Percentiles rank a stretch among this genome's conserved stretches.
Conservation (phyloP, 2,113 vertebrate species). For the Hypomesus transpacificus region DNA sequence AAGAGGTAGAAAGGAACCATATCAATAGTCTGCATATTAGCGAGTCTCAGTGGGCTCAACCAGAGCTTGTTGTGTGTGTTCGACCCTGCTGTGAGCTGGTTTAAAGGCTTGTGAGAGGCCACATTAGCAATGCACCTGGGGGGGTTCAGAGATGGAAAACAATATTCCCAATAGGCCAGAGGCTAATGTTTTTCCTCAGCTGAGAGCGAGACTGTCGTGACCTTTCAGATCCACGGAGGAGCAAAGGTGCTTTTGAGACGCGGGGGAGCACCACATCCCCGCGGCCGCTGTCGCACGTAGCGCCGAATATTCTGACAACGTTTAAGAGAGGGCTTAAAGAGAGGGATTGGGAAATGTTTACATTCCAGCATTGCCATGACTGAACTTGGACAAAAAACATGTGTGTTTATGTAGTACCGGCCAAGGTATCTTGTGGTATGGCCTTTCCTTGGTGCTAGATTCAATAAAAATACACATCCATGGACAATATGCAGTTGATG, state of each 20-base stretch:
- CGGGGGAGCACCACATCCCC: constrained; percentile 37
- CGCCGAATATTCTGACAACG: constrained; percentile 47
- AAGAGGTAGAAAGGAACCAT: background rate
- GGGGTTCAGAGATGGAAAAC: constrained; percentile 57
- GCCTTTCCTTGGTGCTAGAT: too few species aligned
- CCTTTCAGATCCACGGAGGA: constrained; percentile 66
- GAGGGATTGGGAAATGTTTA: too few species aligned
- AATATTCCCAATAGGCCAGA: constrained; percentile 61
- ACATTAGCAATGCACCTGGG: constrained; percentile 52
- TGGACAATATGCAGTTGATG: too few species aligned
- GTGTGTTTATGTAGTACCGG: constrained; percentile 14
- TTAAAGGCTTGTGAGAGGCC: constrained; percentile 60
- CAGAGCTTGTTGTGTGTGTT: constrained; percentile 58
- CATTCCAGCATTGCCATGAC: constrained; percentile 26
- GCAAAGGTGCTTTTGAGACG: constrained; percentile 44
- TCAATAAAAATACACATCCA: too few species aligned
- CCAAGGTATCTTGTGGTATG: background rate
- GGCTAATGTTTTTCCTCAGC: constrained; percentile 57
- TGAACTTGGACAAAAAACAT: constrained; percentile 31
- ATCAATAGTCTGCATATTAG: constrained; percentile 53
- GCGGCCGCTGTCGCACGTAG: constrained; percentile 43
- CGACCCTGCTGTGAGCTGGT: constrained; percentile 56
- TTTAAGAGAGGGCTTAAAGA: constrained; percentile 42
- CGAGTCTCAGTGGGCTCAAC: constrained; percentile 61
- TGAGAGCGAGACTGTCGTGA: constrained; percentile 52